Percentiles rank a stretch among this genome's conserved stretches.
phyloP scores from a whole-genome alignment of 2,113 vertebrate genomes.

The Corvus moneduloides region DNA sequence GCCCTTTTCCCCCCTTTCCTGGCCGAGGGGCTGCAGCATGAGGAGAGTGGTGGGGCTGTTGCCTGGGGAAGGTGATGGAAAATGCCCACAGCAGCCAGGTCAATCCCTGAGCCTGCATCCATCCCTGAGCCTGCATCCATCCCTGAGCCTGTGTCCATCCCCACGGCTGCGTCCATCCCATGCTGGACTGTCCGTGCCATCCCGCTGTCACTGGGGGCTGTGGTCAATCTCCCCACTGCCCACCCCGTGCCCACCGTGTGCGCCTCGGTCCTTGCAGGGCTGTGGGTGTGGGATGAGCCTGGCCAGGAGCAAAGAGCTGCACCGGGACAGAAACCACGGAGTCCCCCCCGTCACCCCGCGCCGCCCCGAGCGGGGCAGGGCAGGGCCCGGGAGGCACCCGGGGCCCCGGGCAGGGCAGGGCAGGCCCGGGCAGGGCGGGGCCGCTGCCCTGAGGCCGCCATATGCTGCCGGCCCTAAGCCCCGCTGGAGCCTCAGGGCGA shows the following conservation, averaged over 20 bases:
- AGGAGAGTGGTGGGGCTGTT: fast-evolving
- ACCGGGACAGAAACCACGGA: fast-evolving
- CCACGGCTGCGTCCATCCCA: background rate
- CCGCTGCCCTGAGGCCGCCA: background rate
- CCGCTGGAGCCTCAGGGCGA: background rate
- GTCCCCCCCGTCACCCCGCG: background rate
- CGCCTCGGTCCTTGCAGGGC: fast-evolving
- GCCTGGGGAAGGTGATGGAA: background rate
- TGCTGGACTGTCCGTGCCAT: fast-evolving
- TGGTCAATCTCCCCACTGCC: background rate
- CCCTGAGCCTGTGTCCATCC: background rate
- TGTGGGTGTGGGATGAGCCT: fast-evolving
- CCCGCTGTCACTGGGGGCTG: too few relatives aligned
- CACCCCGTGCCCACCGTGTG: background rate
- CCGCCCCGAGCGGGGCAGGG: background rate
- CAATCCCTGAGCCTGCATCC: background rate
- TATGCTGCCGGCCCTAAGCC: conserved; percentile 26
- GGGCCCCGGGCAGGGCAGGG: background rate
- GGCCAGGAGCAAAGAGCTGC: background rate
- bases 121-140: fast-evolving
- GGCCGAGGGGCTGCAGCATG: background rate
- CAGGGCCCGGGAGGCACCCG: background rate
- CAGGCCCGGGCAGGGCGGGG: background rate
- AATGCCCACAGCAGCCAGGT: background rate
- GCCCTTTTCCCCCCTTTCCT: fast-evolving